Evolutionary conservation across 2,113 vertebrate genomes (phyloP).

Genomic region (Dermatemys mawii): DNA sequence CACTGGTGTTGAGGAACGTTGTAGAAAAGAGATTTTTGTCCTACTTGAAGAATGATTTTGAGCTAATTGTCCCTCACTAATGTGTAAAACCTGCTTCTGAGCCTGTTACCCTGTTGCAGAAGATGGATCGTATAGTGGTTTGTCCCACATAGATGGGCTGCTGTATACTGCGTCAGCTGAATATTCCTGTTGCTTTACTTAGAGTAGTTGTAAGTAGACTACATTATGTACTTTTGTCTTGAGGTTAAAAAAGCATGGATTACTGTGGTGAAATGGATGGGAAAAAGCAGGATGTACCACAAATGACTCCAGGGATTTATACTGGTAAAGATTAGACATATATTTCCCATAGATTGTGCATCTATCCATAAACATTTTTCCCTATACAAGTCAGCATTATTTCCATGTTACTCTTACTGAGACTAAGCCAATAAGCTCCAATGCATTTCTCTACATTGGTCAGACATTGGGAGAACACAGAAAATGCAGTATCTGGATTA

Average conservation of each 20-base stretch:
- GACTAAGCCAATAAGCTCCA: neutral
- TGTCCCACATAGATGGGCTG: neutral
- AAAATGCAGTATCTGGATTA: neutral
- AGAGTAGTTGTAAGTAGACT: neutral
- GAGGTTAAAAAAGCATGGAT: neutral
- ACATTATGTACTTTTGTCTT: neutral
- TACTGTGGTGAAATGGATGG: neutral
- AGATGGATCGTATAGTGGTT: neutral
- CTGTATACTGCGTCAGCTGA: neutral
- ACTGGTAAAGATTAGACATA: neutral
- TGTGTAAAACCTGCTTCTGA: neutral
- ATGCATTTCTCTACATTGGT: neutral
- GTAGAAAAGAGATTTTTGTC: neutral
- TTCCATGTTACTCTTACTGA: neutral
- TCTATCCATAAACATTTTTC: neutral
- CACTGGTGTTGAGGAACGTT: neutral
- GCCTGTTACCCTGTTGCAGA: neutral
- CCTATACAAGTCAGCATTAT: neutral
- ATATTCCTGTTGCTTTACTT: neutral
- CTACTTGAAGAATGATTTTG: neutral
- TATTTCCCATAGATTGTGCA: neutral
- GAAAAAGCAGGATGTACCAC: neutral
- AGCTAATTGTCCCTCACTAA: neutral
- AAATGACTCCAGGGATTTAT: neutral
- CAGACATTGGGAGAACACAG: neutral